Conservation (phyloP, 2,888 invertebrate species). For the Hydroisotoma schaefferi region DNA sequence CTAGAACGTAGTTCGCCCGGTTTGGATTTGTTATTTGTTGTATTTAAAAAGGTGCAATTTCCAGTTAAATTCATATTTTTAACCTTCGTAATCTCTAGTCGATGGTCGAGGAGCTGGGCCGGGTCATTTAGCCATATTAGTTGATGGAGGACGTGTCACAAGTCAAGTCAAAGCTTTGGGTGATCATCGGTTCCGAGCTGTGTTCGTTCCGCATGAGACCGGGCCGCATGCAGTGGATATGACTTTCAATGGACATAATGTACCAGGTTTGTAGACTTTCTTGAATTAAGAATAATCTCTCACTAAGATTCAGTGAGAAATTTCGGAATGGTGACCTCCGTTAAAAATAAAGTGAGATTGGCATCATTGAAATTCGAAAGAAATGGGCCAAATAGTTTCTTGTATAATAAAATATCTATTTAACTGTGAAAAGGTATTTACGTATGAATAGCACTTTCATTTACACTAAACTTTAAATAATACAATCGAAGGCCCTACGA, state of each 20-base stretch:
- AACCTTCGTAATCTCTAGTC: slow-evolving; percentile 68
- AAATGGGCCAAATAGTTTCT: too few species aligned
- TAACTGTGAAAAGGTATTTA: too few species aligned
- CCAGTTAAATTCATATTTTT: slow-evolving; percentile 4
- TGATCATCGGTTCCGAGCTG: slow-evolving; percentile 77
- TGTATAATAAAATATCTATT: too few species aligned
- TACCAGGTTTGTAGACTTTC: slow-evolving; percentile 63
- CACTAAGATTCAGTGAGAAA: too few species aligned
- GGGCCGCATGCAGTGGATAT: slow-evolving; percentile 85
- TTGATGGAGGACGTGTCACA: slow-evolving; percentile 90
- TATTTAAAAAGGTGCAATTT: neutral
- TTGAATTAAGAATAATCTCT: neutral
- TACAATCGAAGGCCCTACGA: too few species aligned
- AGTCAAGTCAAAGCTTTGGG: slow-evolving; percentile 89
- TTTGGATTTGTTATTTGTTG: too few species aligned
- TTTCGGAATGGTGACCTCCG: too few species aligned
- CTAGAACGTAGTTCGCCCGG: too few species aligned
- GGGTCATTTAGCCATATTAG: slow-evolving; percentile 91
- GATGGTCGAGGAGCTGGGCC: slow-evolving; percentile 95
- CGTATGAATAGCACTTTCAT: too few species aligned
- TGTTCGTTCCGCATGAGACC: slow-evolving; percentile 85
- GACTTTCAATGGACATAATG: slow-evolving; percentile 87
- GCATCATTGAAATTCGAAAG: too few species aligned
- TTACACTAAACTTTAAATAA: too few species aligned
- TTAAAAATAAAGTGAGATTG: too few species aligned